Evolutionary conservation across 2,888 invertebrate species (phyloP), one percentile per base, ranked within the genome.

Genomic region (Vandiemenella viatica): DNA sequence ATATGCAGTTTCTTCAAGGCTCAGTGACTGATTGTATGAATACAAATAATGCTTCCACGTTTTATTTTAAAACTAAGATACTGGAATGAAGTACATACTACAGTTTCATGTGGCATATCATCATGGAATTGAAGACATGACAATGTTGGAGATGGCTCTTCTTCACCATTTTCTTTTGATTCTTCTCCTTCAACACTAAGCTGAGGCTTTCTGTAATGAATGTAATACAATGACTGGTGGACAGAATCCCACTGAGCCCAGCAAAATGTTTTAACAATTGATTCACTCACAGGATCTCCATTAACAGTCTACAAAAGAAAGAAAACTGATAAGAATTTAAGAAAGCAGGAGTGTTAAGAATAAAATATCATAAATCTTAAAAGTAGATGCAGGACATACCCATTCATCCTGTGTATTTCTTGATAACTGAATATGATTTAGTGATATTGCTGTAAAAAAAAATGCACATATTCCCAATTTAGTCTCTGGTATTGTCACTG

Each of bases 171-270:
- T 68, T 76, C 76, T 52, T 75, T 74, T 37, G 73, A 76, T 58
- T 80, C 79, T 45, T 83, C 76, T 13, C 73, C 69, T 40, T 76
- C 76, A 55, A 81, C 75, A 60, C 79, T 80, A 56, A 78, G 76
- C 3, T 77, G 71, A 19, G 81, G 76, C 59, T 77, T 77, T 46
- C 83, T 77, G 58, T 83, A 77, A 63, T 88, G 86, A 57, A 89
- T 87, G 64, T 87, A 87, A 65, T 85, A 88, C 1, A 90, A 67
- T 10, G 84, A 82, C 72, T 89, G 77, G 65, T 82, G 77, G 10
- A 72, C 67, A 51, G 83, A 75, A 62, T 88, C 86, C 88, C 88
- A 89, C 59, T 89, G 89, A 0, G 86, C 85, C 88, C 88, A 90
- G 32, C 81, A 79, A 60, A 87, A 88, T 40, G 75, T 76, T 60